phyloP scores from a whole-genome alignment of 2,888 invertebrate genomes.

The Leptothorax acervorum region DNA sequence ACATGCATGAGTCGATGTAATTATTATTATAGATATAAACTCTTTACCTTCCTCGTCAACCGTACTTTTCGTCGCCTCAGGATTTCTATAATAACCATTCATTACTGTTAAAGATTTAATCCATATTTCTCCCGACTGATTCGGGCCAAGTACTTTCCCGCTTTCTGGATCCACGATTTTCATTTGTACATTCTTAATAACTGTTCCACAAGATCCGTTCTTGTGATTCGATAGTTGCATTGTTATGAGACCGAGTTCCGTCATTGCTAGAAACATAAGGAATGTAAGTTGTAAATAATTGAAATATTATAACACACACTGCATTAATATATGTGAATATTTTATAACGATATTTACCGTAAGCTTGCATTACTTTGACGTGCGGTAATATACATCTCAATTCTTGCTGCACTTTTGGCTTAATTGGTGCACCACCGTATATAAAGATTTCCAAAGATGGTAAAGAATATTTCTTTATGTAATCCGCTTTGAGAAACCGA shows the following conservation, averaged over 20 bases:
- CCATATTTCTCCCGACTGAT: slow-evolving; percentile 74
- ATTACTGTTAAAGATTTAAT: slow-evolving; percentile 80
- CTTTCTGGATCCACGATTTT: slow-evolving; percentile 75
- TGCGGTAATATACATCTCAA: slow-evolving; percentile 60
- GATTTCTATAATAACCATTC: slow-evolving; percentile 87
- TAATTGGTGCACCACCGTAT: slow-evolving; percentile 70
- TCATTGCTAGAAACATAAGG: slow-evolving; percentile 71
- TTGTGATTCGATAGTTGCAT: slow-evolving; percentile 60
- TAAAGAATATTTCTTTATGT: slow-evolving; percentile 67
- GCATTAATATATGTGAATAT: background rate
- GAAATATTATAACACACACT: background rate
- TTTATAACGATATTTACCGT: slow-evolving; percentile 63
- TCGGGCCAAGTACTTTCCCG: slow-evolving; percentile 71
- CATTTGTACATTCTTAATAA: slow-evolving; percentile 64
- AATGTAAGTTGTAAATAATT: no score
- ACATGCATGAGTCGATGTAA: background rate
- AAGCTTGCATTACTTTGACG: slow-evolving; percentile 61
- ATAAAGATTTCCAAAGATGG: slow-evolving; percentile 60
- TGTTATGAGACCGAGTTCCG: slow-evolving; percentile 70
- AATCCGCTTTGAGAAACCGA: slow-evolving; percentile 64
- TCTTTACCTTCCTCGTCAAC: slow-evolving; percentile 85
- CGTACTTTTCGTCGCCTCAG: slow-evolving; percentile 86
- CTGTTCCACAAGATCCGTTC: slow-evolving; percentile 76
- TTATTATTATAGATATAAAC: background rate
- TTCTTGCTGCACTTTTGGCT: slow-evolving; percentile 57